Evolutionary conservation across 92 coral and sea anemone genomes (phyloP).

Genomic region (Epizoanthus fatuus): DNA sequence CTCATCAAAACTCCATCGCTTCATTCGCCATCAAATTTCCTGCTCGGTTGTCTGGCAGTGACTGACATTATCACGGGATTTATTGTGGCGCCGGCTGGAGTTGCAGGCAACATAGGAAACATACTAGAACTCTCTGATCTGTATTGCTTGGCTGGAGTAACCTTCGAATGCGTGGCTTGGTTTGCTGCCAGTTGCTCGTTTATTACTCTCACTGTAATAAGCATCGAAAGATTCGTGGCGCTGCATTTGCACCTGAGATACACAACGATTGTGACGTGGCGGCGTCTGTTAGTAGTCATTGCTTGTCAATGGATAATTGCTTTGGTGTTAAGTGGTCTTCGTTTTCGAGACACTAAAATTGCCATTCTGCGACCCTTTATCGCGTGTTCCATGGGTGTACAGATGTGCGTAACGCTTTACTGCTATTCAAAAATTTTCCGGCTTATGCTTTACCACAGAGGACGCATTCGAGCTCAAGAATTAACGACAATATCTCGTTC

Average conservation of each 20-base stretch:
- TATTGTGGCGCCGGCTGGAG: conserved; percentile 15
- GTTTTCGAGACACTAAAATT: neutral
- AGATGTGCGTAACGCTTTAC: neutral
- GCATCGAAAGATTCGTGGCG: conserved; percentile 2
- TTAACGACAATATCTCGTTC: neutral
- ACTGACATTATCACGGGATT: conserved; percentile 6
- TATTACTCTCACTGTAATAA: neutral
- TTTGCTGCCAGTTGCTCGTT: neutral
- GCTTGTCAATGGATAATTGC: neutral
- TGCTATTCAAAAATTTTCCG: neutral
- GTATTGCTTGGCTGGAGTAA: neutral
- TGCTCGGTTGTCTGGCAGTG: conserved; percentile 3
- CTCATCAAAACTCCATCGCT: conserved; percentile 11
- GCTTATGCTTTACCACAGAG: neutral
- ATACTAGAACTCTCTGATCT: neutral
- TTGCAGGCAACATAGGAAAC: neutral
- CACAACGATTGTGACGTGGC: conserved; percentile 1
- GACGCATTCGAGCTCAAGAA: conserved; percentile 12
- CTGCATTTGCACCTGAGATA: conserved; percentile 5
- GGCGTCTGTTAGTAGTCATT: neutral
- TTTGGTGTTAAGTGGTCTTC: neutral
- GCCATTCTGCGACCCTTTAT: neutral
- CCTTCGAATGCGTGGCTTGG: conserved; percentile 6
- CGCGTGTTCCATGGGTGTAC: neutral
- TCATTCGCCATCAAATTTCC: neutral